phyloP scores from a whole-genome alignment of 1,140 invertebrate genomes.

The Caligus rogercresseyi region DNA sequence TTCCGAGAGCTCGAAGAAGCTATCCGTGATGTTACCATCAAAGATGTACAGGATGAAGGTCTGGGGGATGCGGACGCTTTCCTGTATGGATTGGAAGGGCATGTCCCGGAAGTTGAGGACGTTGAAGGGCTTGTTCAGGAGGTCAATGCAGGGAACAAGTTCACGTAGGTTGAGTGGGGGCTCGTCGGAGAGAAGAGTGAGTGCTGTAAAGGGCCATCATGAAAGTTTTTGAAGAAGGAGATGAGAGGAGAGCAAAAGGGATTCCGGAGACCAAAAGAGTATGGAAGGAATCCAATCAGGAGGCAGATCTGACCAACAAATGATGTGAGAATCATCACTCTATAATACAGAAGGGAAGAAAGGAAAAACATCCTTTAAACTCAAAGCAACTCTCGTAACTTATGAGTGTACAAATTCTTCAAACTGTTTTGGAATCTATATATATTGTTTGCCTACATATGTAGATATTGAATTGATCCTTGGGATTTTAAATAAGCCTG shows the following conservation, averaged over 20 bases:
- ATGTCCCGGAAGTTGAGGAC: neutral
- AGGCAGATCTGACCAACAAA: no score
- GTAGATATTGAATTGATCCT: no score
- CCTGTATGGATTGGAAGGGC: neutral
- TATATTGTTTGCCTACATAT: no score
- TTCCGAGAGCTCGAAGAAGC: neutral
- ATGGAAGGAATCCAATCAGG: no score
- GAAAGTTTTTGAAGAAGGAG: neutral
- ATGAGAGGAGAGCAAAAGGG: neutral
- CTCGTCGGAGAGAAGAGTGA: neutral
- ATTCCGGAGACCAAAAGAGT: no score
- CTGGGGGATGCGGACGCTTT: neutral
- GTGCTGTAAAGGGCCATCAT: neutral
- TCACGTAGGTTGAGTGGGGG: neutral
- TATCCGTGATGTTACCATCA: neutral
- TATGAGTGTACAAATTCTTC: no score
- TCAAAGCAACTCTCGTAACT: no score
- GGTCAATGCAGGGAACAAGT: neutral
- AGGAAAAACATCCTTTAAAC: no score
- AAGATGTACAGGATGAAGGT: neutral
- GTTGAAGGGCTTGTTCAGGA: neutral
- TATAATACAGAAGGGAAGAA: no score
- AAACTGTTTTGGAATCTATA: no score
- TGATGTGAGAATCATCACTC: no score
- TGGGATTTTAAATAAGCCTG: no score